A percentile compares a stretch with the other conserved stretches of the same genome.
phyloP scores from a whole-genome alignment of 64 coral and sea anemone species.

The Montipora capricornis region DNA sequence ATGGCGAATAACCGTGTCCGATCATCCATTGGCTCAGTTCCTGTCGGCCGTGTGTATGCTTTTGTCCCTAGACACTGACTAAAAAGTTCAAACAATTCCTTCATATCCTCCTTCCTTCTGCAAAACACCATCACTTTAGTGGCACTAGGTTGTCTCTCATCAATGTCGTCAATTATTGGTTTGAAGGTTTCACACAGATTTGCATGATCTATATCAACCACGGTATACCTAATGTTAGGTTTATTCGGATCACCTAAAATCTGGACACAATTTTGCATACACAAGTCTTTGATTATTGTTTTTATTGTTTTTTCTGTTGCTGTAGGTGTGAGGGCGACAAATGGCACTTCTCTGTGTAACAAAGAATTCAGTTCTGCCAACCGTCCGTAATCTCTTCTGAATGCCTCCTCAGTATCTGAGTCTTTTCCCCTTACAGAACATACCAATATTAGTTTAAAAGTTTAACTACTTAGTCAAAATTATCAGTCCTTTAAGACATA shows the following conservation, averaged over 20 bases:
- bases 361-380: slow-evolving; percentile 70
- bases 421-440: not conserved
- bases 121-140: slow-evolving; percentile 78
- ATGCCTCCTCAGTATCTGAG: slow-evolving; percentile 2
- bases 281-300: slow-evolving; percentile 45
- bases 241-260: slow-evolving; percentile 35
- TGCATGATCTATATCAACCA: slow-evolving; percentile 16
- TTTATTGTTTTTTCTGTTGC: slow-evolving; percentile 37
- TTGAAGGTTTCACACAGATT: slow-evolving; percentile 47
- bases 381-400: slow-evolving; percentile 69
- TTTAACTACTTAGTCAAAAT: too few species aligned
- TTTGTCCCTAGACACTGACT: slow-evolving; percentile 18
- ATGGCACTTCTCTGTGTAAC: slow-evolving; percentile 41
- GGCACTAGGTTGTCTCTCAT: slow-evolving; percentile 1
- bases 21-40: not conserved
- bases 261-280: slow-evolving; percentile 54
- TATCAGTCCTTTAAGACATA: too few species aligned
- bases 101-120: not conserved
- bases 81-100: slow-evolving; percentile 66
- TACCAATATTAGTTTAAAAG: too few species aligned
- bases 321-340: slow-evolving; percentile 70
- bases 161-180: slow-evolving; percentile 56
- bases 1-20: too few species aligned
- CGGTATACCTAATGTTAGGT: slow-evolving; percentile 50
- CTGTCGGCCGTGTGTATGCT: slow-evolving; percentile 19